These are phyloP conservation scores for Uromys caudimaculatus DNA, from an alignment of 2,797 vertebrate genomes.

Conservation along the genomic window DNA sequence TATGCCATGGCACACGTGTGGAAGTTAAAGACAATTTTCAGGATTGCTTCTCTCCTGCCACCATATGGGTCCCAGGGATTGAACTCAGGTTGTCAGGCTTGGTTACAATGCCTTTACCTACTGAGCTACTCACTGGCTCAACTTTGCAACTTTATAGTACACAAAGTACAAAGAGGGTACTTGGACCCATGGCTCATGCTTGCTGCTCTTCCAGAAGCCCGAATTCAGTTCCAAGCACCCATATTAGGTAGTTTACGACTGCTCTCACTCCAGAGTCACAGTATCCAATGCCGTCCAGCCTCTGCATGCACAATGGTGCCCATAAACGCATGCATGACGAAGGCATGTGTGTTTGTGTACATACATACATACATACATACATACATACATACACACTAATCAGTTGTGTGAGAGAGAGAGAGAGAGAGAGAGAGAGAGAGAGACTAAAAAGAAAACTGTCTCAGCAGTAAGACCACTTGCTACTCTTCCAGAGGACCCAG, in stretches of 20 bases:
- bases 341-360: not conserved
- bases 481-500: not conserved
- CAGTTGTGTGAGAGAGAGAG: not conserved
- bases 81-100: not conserved
- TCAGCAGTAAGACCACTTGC: not conserved
- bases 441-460: not conserved
- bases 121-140: not conserved
- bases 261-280: not conserved
- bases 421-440: no score
- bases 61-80: not conserved
- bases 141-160: not conserved
- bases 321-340: not conserved
- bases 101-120: not conserved
- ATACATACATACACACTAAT: not conserved
- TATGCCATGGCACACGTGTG: not conserved
- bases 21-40: not conserved
- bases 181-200: not conserved
- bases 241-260: not conserved
- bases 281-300: not conserved
- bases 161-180: not conserved
- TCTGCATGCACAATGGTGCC: not conserved
- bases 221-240: not conserved
- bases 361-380: not conserved
- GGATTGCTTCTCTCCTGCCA: not conserved
- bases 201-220: not conserved